These are phyloP conservation scores for Eumaeus atala DNA, from an alignment of 1,140 invertebrate species.

Conservation along the genomic window DNA sequence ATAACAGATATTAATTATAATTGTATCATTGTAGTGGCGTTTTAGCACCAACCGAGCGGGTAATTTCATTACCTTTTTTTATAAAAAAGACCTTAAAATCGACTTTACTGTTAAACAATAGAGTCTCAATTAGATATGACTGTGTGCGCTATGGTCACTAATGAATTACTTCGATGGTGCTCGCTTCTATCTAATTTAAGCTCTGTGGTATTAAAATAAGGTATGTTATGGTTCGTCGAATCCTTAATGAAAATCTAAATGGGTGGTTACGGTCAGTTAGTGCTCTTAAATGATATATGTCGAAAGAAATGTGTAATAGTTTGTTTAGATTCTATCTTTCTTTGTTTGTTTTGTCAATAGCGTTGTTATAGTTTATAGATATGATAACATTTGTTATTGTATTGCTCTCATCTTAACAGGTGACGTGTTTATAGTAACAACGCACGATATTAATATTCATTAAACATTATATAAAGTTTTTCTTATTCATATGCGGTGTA, in stretches of 20 bases:
- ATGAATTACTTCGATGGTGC: slow-evolving; percentile 22
- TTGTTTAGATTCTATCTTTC: slow-evolving; percentile 6
- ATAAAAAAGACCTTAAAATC: slow-evolving; percentile 10
- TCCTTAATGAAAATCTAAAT: slow-evolving; percentile 13
- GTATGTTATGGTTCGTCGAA: background rate
- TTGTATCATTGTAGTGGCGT: slow-evolving; percentile 12
- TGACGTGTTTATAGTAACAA: too few species aligned
- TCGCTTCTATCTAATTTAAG: background rate
- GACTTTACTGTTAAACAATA: background rate
- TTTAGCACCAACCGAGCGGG: slow-evolving; percentile 31
- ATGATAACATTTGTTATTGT: background rate
- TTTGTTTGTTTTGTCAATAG: slow-evolving; percentile 8
- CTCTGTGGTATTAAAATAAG: background rate
- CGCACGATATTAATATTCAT: too few species aligned
- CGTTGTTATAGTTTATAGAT: slow-evolving; percentile 1
- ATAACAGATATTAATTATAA: slow-evolving; percentile 10
- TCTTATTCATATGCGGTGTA: too few species aligned
- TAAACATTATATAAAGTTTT: too few species aligned
- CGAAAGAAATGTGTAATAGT: slow-evolving; percentile 9
- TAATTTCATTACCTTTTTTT: slow-evolving; percentile 29
- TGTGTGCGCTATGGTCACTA: slow-evolving; percentile 33
- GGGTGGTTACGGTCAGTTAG: slow-evolving; percentile 11
- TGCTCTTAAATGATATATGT: slow-evolving; percentile 10
- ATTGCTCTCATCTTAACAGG: background rate
- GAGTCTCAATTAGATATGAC: background rate